Percentiles rank a stretch among this genome's conserved stretches.
Evolutionary conservation across 2,797 vertebrate genomes (phyloP).

Genomic region (Periophthalmus magnuspinnatus): DNA sequence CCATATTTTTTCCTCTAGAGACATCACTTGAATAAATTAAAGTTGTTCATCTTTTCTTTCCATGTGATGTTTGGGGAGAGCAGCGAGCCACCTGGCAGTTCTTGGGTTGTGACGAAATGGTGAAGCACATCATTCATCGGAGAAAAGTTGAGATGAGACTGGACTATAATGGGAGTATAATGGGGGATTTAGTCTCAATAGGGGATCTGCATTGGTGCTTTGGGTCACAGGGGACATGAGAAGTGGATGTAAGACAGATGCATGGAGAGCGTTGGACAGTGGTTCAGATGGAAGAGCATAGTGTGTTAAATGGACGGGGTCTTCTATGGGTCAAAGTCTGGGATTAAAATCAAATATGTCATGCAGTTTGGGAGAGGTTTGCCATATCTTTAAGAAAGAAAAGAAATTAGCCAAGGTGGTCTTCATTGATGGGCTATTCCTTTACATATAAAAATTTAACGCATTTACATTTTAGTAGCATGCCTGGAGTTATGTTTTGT

Average conservation of each 20-base stretch:
- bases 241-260: constrained; percentile 38
- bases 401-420: too few relatives aligned
- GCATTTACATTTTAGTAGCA: too few relatives aligned
- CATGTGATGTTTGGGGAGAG: constrained; percentile 12
- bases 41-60: constrained; percentile 14
- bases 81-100: constrained; percentile 20
- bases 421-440: too few relatives aligned
- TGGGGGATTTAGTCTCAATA: constrained; percentile 22
- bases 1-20: constrained; percentile 17
- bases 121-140: constrained; percentile 8
- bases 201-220: background rate
- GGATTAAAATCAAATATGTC: background rate
- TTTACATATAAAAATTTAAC: too few relatives aligned
- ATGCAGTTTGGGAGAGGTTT: background rate
- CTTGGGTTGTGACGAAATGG: constrained; percentile 10
- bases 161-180: constrained; percentile 20
- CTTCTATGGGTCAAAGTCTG: background rate
- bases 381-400: background rate
- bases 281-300: background rate
- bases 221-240: background rate
- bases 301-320: background rate
- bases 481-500: too few relatives aligned
- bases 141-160: background rate
- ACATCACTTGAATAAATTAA: constrained; percentile 24
- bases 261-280: constrained; percentile 5